A percentile compares a stretch with the other conserved stretches of the same genome.
phyloP scores from a whole-genome alignment of 2,113 vertebrate genomes.

The Pseudorasbora parva region DNA sequence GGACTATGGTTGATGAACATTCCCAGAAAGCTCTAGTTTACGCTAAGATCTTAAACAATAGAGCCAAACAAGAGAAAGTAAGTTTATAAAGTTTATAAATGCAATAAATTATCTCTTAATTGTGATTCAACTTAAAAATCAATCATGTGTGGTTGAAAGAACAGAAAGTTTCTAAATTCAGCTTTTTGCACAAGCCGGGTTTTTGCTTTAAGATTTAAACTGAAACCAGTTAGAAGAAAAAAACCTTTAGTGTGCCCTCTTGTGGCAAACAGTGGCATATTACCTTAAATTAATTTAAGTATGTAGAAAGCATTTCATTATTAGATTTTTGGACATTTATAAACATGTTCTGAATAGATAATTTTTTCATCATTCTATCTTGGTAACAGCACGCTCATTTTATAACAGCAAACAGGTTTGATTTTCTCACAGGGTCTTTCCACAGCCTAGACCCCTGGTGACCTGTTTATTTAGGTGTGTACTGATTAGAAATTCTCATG shows the following conservation, averaged over 20 bases:
- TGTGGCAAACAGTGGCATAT: not conserved
- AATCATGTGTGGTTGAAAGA: not conserved
- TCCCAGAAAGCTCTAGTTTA: not conserved
- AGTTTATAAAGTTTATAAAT: not conserved
- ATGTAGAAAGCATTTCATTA: not conserved
- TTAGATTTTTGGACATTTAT: not conserved
- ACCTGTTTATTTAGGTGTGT: conserved; percentile 82
- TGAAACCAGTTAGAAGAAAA: not conserved
- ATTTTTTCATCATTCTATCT: conserved; percentile 4
- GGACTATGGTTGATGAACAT: not conserved
- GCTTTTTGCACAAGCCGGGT: not conserved
- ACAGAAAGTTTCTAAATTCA: not conserved
- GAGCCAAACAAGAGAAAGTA: not conserved
- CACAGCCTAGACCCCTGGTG: conserved; percentile 70
- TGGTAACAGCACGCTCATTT: conserved; percentile 62
- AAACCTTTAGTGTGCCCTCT: not conserved
- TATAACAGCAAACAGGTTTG: conserved; percentile 71
- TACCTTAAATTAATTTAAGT: not conserved
- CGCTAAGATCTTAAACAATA: not conserved
- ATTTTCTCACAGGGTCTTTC: conserved; percentile 79
- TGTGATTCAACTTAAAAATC: too few relatives aligned
- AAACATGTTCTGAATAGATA: not conserved
- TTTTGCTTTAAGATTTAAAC: not conserved
- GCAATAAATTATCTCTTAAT: not conserved
- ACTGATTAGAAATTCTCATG: conserved; percentile 82